Base-by-base conservation (phyloP, 2,797 vertebrate genomes). In the Sciurus vulgaris region DNA sequence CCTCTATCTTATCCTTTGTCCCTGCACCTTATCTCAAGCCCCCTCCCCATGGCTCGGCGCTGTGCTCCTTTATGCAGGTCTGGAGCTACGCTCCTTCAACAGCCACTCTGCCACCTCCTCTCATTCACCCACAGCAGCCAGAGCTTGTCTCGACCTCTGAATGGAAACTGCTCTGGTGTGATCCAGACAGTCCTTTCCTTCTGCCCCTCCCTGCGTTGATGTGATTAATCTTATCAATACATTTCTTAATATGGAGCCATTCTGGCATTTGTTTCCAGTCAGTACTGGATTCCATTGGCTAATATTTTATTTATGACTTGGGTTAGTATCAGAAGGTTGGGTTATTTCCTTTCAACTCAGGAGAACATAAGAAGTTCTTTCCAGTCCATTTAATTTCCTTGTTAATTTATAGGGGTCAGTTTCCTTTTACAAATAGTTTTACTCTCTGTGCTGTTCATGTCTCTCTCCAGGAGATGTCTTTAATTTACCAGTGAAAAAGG, bases 281-380 rank as follows among this genome's bases (percentile, higher is more conserved):
- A 73, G 44, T 70, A 69, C 87, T 88, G n/a, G 38, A 51, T 94
- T 97, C 12, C 86, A 63, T 91, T 96, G 91, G 76, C 26, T 96
- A 78, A 79, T 91, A n/a, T 88, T 95, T 95, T 94, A 86, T 88
- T 94, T 96, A 82, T 93, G 86, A 86, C 73, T 89, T 92, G 78
- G 76, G 54, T 95, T 96, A 70, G 41, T 93, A 35, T 92, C 56
- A 76, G 88, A 81, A 91, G 54, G 82, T 87, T 7, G 0, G n/a
- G 82, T 44, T 85, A 70, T 89, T 90, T 96, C 69, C 87, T 92
- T 97, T 94, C 94, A 94, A 96, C 69, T 91, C 49, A 69, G 11
- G 51, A 79, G 54, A 87, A 78, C 30, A 67, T 15, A 89, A 74
- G 82, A 95, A 91, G 72, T 82, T 84, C 78, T 87, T 97, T 89